Conservation (phyloP, 2,113 vertebrate species). For the Myocastor coypus region DNA sequence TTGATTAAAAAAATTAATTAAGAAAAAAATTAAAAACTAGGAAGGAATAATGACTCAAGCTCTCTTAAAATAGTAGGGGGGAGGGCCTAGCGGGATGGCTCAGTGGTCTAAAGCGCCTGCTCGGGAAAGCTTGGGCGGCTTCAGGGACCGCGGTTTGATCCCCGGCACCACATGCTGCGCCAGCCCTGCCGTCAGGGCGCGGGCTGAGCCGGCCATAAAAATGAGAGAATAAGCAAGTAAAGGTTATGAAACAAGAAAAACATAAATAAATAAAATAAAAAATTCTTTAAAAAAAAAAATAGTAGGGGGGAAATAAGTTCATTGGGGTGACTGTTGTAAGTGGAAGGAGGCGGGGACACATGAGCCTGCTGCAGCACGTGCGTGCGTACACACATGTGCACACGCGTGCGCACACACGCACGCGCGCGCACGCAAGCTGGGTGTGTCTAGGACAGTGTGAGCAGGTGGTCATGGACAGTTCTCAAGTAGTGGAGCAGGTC, state of each 20-base stretch:
- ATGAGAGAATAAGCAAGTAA: too few relatives aligned
- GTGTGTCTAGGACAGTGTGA: background rate
- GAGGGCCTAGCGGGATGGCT: background rate
- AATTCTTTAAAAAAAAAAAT: too few relatives aligned
- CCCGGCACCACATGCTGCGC: too few relatives aligned
- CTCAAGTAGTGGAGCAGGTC: constrained; percentile 22
- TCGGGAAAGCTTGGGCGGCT: too few relatives aligned
- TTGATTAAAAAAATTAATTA: background rate
- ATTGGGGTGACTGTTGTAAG: background rate
- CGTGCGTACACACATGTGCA: background rate
- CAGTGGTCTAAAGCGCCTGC: too few relatives aligned
- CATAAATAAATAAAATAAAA: too few relatives aligned
- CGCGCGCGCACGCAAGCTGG: background rate
- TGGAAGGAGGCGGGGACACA: background rate
- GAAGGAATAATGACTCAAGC: background rate
- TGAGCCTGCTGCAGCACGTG: background rate
- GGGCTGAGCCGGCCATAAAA: too few relatives aligned
- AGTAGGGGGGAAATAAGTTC: background rate
- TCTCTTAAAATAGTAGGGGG: background rate
- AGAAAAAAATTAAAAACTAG: background rate
- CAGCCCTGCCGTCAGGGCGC: too few relatives aligned
- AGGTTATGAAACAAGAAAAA: too few relatives aligned
- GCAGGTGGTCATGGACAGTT: constrained; percentile 46
- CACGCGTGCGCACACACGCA: background rate
- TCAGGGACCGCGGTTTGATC: too few relatives aligned